phyloP scores from a whole-genome alignment of 2,888 invertebrate genomes.

The Xestobium rufovillosum region DNA sequence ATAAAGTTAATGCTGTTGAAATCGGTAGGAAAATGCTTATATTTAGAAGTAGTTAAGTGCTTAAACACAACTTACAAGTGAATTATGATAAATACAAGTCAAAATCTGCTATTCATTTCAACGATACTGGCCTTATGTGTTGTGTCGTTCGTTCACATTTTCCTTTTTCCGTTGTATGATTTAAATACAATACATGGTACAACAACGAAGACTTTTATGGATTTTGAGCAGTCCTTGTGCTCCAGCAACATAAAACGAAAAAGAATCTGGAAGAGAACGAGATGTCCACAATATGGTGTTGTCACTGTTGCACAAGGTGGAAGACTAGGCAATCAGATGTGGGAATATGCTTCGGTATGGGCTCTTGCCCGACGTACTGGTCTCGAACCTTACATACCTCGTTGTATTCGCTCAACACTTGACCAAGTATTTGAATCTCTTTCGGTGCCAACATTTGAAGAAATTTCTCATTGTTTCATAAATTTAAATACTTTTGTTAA shows the following conservation, averaged over 20 bases:
- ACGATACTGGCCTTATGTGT: conserved; percentile 51
- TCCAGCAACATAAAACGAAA: conserved; percentile 43
- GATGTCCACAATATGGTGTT: conserved; percentile 44
- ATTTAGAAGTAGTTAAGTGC: conserved; percentile 25
- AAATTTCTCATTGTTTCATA: conserved; percentile 49
- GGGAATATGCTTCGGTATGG: conserved; percentile 48
- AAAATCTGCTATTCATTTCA: conserved; percentile 52
- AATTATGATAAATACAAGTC: conserved; percentile 49
- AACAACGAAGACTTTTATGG: conserved; percentile 43
- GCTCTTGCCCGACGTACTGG: conserved; percentile 44
- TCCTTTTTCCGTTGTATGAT: conserved; percentile 52
- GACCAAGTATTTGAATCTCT: conserved; percentile 50
- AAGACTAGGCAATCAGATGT: conserved; percentile 45
- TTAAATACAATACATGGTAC: conserved; percentile 37
- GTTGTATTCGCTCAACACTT: conserved; percentile 46
- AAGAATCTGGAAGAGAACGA: conserved; percentile 35
- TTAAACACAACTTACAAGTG: conserved; percentile 21
- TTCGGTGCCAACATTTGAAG: conserved; percentile 49
- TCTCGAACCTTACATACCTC: conserved; percentile 44
- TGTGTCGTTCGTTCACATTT: conserved; percentile 52
- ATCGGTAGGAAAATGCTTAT: conserved; percentile 27
- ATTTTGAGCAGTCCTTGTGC: conserved; percentile 50
- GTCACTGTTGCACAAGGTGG: conserved; percentile 45
- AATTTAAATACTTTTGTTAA: conserved; percentile 44
- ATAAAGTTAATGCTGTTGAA: conserved; percentile 15